A percentile compares a stretch with the other conserved stretches of the same genome.
phyloP scores from a whole-genome alignment of 2,113 vertebrate genomes.

The Ctenodactylus gundi region DNA sequence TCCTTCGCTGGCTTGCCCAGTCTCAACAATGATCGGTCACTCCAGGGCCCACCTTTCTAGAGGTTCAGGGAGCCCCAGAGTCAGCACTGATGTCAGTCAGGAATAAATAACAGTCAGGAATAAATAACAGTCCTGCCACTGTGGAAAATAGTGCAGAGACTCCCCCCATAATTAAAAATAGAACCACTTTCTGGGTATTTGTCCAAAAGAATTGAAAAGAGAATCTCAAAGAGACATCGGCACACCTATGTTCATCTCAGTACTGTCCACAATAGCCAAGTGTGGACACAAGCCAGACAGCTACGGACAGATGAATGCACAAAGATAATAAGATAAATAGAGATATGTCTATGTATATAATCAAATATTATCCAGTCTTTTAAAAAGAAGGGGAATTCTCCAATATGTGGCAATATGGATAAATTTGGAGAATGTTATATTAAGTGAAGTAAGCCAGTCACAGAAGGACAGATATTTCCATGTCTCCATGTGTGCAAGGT shows the following conservation, averaged over 20 bases:
- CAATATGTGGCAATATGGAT: neutral
- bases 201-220: neutral
- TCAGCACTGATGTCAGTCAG: neutral
- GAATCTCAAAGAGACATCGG: neutral
- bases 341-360: neutral
- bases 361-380: neutral
- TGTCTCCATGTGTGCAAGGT: neutral
- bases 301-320: rapidly evolving
- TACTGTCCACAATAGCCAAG: neutral
- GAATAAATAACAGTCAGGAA: neutral
- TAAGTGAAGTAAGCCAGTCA: neutral
- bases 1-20: neutral
- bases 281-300: neutral
- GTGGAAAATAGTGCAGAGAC: neutral
- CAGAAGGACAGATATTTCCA: neutral
- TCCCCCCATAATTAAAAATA: neutral
- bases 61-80: neutral
- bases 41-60: neutral
- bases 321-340: neutral
- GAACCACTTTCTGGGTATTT: neutral
- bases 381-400: neutral
- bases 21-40: no score
- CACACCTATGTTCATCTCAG: neutral
- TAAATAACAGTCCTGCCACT: neutral
- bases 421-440: neutral